Percentiles rank a stretch among this genome's conserved stretches.
Evolutionary conservation across 1,140 invertebrate species (phyloP).

Genomic region (Drosophila sturtevanti): DNA sequence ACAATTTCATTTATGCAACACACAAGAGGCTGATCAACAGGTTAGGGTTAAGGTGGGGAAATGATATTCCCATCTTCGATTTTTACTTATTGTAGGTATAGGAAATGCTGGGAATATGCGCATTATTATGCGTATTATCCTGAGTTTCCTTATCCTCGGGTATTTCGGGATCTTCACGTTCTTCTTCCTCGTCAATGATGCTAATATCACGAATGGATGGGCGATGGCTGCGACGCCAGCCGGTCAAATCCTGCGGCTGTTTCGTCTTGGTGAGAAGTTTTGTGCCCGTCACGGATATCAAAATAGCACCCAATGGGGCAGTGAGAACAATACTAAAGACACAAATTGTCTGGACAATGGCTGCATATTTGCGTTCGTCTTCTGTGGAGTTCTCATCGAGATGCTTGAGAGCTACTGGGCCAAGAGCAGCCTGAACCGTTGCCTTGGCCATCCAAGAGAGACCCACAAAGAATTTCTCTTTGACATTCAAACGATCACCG

Average conservation of each 20-base stretch:
- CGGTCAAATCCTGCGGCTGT: slow-evolving; percentile 84
- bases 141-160: slow-evolving; percentile 72
- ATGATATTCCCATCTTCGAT: background rate
- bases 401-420: slow-evolving; percentile 89
- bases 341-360: slow-evolving; percentile 88
- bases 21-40: background rate
- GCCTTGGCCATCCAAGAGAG: slow-evolving; percentile 97
- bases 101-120: slow-evolving; percentile 60
- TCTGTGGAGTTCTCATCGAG: slow-evolving; percentile 82
- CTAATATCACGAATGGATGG: slow-evolving; percentile 92
- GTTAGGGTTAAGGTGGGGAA: background rate
- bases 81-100: slow-evolving; percentile 58
- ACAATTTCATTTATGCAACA: slow-evolving; percentile 36
- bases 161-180: slow-evolving; percentile 84
- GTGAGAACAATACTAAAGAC: slow-evolving; percentile 96
- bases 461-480: slow-evolving; percentile 93
- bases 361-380: slow-evolving; percentile 84
- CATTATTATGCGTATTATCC: slow-evolving; percentile 75
- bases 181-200: slow-evolving; percentile 90
- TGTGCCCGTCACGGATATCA: slow-evolving; percentile 92
- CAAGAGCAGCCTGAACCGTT: slow-evolving; percentile 93
- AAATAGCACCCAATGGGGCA: slow-evolving; percentile 93
- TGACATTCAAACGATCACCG: slow-evolving; percentile 91
- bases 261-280: slow-evolving; percentile 89
- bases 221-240: slow-evolving; percentile 89